Evolutionary conservation across 2,797 vertebrate genomes (phyloP).

Genomic region (Lepus townsendii): DNA sequence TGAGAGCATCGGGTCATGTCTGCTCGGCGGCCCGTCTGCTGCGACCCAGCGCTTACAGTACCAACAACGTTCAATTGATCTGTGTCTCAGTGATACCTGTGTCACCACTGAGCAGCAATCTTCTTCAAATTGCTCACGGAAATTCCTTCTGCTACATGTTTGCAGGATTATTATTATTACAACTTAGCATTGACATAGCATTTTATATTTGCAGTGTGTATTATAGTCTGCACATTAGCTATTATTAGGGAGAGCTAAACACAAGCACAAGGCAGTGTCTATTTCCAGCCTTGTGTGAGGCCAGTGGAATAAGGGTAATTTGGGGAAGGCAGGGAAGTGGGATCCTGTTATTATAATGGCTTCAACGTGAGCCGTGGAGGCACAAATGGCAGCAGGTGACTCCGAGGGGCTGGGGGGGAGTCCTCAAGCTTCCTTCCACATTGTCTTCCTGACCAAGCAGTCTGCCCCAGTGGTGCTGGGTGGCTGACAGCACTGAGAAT

Average conservation of each 20-base stretch:
- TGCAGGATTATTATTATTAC: constrained; percentile 82
- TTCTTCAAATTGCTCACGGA: constrained; percentile 69
- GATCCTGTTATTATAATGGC: constrained; percentile 66
- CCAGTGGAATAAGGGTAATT: constrained; percentile 71
- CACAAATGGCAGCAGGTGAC: neutral
- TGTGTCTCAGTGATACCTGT: constrained; percentile 60
- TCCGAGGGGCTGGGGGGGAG: neutral
- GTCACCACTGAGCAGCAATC: constrained; percentile 57
- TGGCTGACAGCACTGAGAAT: neutral
- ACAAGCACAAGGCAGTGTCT: constrained; percentile 56
- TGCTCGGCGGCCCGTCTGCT: neutral
- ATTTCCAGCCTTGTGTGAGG: constrained; percentile 74
- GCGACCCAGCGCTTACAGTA: neutral
- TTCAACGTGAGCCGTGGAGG: constrained; percentile 58
- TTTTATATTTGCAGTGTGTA: constrained; percentile 67
- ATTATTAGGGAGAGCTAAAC: constrained; percentile 72
- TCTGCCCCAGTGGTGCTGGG: accelerated
- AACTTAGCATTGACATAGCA: constrained; percentile 78
- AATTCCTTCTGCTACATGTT: constrained; percentile 74
- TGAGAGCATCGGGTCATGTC: accelerated
- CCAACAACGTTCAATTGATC: neutral
- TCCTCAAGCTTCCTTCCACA: too few species aligned
- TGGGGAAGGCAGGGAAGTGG: constrained; percentile 39
- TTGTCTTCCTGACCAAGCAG: neutral
- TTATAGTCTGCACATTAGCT: constrained; percentile 68